Conservation (phyloP, 1,140 invertebrate species). For the Cherax quadricarinatus region DNA sequence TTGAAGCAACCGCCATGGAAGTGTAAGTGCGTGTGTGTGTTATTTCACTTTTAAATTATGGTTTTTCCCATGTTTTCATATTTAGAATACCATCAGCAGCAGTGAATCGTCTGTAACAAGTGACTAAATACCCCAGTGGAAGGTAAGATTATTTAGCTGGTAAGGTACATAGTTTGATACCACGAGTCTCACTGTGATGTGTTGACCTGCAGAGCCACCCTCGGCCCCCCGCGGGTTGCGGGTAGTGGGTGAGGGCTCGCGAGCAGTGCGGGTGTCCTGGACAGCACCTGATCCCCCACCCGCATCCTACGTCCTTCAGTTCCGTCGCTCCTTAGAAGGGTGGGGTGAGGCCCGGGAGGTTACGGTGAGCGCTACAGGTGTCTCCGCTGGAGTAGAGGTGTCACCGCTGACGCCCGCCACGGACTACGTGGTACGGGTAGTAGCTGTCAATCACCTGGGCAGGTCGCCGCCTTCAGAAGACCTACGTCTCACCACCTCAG, state of each 20-base stretch:
- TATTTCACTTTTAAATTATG: no score
- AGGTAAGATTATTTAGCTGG: no score
- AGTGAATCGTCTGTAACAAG: no score
- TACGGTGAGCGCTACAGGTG: slow-evolving; percentile 21
- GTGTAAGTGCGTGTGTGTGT: no score
- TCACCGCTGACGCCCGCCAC: slow-evolving; percentile 67
- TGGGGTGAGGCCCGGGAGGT: slow-evolving; percentile 58
- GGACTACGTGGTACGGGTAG: slow-evolving; percentile 68
- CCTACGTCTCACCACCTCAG: slow-evolving; percentile 66
- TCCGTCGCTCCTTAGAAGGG: slow-evolving; percentile 51
- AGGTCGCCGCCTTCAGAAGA: slow-evolving; percentile 75
- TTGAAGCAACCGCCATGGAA: no score
- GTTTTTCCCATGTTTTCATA: no score
- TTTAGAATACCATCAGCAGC: no score
- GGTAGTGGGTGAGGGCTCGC: slow-evolving; percentile 62
- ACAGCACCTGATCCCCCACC: slow-evolving; percentile 56
- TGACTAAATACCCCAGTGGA: no score
- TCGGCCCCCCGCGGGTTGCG: slow-evolving; percentile 65
- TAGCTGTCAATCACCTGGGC: slow-evolving; percentile 75
- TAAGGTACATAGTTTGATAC: no score
- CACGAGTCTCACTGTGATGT: no score
- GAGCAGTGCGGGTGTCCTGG: slow-evolving; percentile 64
- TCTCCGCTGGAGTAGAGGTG: slow-evolving; percentile 42
- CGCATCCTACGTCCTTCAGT: slow-evolving; percentile 64
- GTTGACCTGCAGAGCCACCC: slow-evolving; percentile 56